Base-by-base conservation (phyloP, 1,140 invertebrate genomes). In the Apocrypta bakeri region DNA sequence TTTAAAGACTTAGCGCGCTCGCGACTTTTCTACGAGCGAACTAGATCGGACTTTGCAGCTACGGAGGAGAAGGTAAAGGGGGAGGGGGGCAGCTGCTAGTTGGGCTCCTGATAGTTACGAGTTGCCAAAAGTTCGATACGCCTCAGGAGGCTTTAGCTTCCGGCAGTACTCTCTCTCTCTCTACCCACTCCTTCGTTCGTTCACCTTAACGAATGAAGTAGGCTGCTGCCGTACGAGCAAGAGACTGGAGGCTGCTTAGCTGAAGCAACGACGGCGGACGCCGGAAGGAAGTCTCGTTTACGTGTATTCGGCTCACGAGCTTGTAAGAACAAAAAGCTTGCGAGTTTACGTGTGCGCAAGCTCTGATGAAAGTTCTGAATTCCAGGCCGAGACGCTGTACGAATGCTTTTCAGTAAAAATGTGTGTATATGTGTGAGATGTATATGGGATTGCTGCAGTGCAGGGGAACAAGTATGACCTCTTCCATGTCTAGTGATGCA, bases 91-190 rank as follows among this genome's bases (percentile, higher is more conserved):
- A 56, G 17, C 33, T 37, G 48, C 48, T n/a, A 56, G 48, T 37
- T 37, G 33, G 33, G 33, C 48, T 56, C 48, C 48, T 84, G 84
- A 87, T 87, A 88, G 85, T 87, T 86, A 84, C 83, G 83, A 87
- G 83, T 88, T 88, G 79, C 79, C 86, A 87, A 87, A 87, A 88
- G 87, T 88, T 88, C 84, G 83, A 85, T 85, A 84, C 79, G 69
- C 63, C 81, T 74, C 66, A 48, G 75, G 75, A 86, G 87, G 80
- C 83, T 85, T 88, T 82, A 82, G 74, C 61, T 48, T 64, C 63
- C 63, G 56, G n/a, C 79, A 8, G 6, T 25, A 21, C 63, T 64
- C 25, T 64, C 63, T 66, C 63, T 56, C 48, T n/a, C 21, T 56
- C 48, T 56, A 56, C 17, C 48, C 21, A 56, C 48, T 56, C 31